Conservation (phyloP, 1,140 invertebrate species). For the Amyelois transitella region DNA sequence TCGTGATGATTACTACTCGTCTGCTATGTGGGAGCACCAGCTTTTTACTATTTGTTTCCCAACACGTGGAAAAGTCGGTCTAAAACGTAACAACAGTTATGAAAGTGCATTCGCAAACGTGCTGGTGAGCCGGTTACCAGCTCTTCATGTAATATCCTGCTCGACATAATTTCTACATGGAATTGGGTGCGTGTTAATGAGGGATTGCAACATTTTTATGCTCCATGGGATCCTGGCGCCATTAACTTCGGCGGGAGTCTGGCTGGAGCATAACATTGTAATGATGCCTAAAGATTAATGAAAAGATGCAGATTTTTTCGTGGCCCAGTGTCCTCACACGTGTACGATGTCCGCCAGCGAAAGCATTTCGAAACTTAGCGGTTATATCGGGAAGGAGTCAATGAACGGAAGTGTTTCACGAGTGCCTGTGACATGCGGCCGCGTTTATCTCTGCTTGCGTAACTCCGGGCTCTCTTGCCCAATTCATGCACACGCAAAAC, state of each 20-base stretch:
- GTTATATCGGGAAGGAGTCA: constrained; percentile 70
- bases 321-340: constrained; percentile 18
- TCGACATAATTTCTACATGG: constrained; percentile 32
- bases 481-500: constrained; percentile 37
- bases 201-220: constrained; percentile 19
- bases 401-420: constrained; percentile 73
- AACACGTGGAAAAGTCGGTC: constrained; percentile 60
- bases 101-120: constrained; percentile 64
- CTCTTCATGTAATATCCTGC: constrained; percentile 52
- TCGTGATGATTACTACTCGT: constrained; percentile 47
- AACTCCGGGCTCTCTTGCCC: constrained; percentile 51
- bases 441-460: constrained; percentile 63
- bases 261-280: constrained; percentile 24
- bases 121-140: constrained; percentile 40
- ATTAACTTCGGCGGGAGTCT: neutral
- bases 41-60: constrained; percentile 58
- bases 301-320: constrained; percentile 28
- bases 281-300: constrained; percentile 40
- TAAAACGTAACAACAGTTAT: constrained; percentile 67
- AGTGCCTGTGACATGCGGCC: constrained; percentile 57
- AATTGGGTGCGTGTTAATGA: constrained; percentile 9
- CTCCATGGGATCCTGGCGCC: neutral
- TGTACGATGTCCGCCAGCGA: constrained; percentile 33
- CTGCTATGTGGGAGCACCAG: constrained; percentile 52
- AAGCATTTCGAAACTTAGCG: constrained; percentile 56